Evolutionary conservation across 2,797 vertebrate species (phyloP), one percentile per base, ranked within the genome.

Genomic region (Sebastes glaucus): DNA sequence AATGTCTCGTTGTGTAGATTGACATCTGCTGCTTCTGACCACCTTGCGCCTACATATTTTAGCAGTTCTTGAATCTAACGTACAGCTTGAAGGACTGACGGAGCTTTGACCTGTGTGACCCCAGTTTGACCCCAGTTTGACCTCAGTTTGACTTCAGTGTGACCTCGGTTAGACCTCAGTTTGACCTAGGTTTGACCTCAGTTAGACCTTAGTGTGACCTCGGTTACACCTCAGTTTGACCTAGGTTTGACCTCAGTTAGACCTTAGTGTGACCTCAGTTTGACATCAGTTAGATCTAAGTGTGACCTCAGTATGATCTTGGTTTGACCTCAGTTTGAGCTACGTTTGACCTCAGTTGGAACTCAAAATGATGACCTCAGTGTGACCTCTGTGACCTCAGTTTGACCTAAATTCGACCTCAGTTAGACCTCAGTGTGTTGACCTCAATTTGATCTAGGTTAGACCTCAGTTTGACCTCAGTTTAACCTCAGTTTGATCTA

Each of bases 151-250:
- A 13, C 22, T 1, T 57, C 3, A 3, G 14, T 42, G 13, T 61
- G 13, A 46, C 2, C n/a, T n/a, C n/a, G n/a, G n/a, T n/a, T n/a
- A n/a, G 52, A 23, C 9, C 8, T 56, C 6, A 1, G 42, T 23
- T 0, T 23, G 22, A 55, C 2, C 8, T 56, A 1, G 3, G 22
- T 11, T 6, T 7, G 55, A 27, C 13, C 6, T 57, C 3, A 0
- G 6, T 42, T 3, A 25, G 25, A 25, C 25, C 25, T 30, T 7
- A 30, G 28, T 30, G 2, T 18, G 25, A 59, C 4, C 14, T 20
- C 1, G 1, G 18, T 49, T 3, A 0, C 18, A 49, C 23, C 4
- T 7, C 1, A 3, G 5, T 11, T 0, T 23, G 53, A 23, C 5
- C 10, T 57, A 0, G 5, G 22, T 11, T 3, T 25, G 25, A 25